These are phyloP conservation scores for Hippopotamus amphibius DNA, from an alignment of 2,113 vertebrate genomes.

Conservation along the genomic window DNA sequence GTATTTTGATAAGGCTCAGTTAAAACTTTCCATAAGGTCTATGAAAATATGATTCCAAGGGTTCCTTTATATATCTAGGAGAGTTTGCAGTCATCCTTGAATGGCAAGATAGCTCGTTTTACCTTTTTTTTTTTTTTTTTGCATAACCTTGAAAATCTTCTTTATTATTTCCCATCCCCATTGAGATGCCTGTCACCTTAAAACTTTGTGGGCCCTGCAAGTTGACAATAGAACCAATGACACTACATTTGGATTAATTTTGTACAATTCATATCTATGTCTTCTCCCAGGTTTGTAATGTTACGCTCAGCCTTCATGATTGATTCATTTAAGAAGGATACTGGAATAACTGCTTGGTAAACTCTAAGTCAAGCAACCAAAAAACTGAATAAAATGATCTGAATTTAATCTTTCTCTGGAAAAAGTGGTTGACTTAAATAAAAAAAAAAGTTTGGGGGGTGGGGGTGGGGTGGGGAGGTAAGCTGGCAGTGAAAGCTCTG, in stretches of 20 bases:
- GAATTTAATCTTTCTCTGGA: constrained; percentile 32
- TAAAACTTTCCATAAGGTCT: constrained; percentile 33
- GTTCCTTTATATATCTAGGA: not conserved
- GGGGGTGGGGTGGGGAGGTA: not conserved
- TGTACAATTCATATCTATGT: not conserved
- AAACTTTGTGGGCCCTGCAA: not conserved
- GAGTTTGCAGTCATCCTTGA: not conserved
- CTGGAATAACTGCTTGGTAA: not conserved
- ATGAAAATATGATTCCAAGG: not conserved
- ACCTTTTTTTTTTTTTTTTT: not conserved
- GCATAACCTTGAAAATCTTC: not conserved
- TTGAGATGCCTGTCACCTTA: not conserved
- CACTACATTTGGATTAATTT: not conserved
- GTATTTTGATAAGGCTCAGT: constrained; percentile 14
- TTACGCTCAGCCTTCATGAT: not conserved
- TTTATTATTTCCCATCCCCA: not conserved
- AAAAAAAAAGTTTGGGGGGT: not conserved
- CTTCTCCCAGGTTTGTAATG: not conserved
- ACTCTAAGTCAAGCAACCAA: not conserved
- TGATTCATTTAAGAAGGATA: constrained; percentile 14
- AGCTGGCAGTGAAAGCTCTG: not conserved
- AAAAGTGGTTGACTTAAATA: not conserved
- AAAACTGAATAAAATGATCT: not conserved
- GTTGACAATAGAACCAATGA: not conserved
- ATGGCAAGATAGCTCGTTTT: not conserved